phyloP scores from a whole-genome alignment of 1,140 invertebrate genomes.

The Penaeus indicus region DNA sequence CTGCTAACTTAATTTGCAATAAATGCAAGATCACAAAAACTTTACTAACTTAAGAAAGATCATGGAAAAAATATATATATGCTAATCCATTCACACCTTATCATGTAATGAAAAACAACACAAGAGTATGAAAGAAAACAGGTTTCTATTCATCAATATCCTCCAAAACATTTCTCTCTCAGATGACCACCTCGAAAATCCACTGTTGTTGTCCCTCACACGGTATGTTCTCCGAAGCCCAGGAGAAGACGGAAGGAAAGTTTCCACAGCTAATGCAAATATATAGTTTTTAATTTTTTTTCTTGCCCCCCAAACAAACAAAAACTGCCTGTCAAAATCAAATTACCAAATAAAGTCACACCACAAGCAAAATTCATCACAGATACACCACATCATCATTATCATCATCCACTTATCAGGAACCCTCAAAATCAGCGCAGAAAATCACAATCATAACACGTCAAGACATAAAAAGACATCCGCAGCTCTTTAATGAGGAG shows the following conservation, averaged over 20 bases:
- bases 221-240: too few species aligned
- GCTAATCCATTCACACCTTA: too few species aligned
- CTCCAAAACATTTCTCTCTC: too few species aligned
- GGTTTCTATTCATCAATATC: too few species aligned
- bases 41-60: not conserved
- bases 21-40: not conserved
- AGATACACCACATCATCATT: slow-evolving; percentile 37
- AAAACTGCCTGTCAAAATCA: slow-evolving; percentile 24
- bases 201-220: too few species aligned
- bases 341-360: slow-evolving; percentile 15
- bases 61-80: too few species aligned
- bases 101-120: too few species aligned
- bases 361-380: slow-evolving; percentile 53
- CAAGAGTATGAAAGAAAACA: too few species aligned
- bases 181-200: too few species aligned
- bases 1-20: not conserved
- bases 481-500: not conserved
- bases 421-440: slow-evolving; percentile 35
- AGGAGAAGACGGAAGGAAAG: too few species aligned
- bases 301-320: not conserved
- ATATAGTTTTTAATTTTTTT: not conserved
- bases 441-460: slow-evolving; percentile 17
- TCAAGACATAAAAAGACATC: slow-evolving; percentile 34
- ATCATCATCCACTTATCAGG: slow-evolving; percentile 20
- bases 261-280: too few species aligned